phyloP scores from a whole-genome alignment of 2,797 vertebrate species.

The Remorina albescens region DNA sequence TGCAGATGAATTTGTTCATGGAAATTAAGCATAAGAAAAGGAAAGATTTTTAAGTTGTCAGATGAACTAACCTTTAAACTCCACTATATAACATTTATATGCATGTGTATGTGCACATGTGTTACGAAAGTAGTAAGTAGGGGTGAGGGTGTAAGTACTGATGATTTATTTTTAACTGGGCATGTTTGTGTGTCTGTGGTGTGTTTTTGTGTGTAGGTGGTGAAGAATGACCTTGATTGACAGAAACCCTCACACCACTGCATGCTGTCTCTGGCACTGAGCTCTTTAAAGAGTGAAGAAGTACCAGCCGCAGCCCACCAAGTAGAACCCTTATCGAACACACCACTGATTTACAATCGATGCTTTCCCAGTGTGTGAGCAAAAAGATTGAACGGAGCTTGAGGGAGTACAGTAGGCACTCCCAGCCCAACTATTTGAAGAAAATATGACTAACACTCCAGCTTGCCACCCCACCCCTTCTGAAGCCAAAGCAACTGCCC shows the following conservation, averaged over 20 bases:
- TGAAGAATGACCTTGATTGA: slow-evolving; percentile 47
- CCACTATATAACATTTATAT: too few relatives aligned
- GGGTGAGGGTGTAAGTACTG: slow-evolving; percentile 11
- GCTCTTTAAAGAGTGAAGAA: slow-evolving; percentile 70
- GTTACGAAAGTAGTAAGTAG: slow-evolving; percentile 19
- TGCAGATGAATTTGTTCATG: slow-evolving; percentile 8
- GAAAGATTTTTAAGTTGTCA: neutral
- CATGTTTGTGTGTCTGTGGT: slow-evolving; percentile 42
- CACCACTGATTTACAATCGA: slow-evolving; percentile 70
- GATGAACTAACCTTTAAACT: neutral
- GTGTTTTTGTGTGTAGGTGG: slow-evolving; percentile 38
- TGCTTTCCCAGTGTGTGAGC: slow-evolving; percentile 17
- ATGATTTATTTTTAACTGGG: slow-evolving; percentile 10
- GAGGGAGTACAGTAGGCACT: slow-evolving; percentile 28
- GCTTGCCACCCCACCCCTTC: too few relatives aligned
- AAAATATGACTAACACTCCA: slow-evolving; percentile 60
- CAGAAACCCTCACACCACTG: neutral
- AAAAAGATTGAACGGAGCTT: slow-evolving; percentile 15
- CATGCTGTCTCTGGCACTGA: slow-evolving; percentile 33
- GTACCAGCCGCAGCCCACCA: slow-evolving; percentile 43
- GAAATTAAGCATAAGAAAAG: neutral
- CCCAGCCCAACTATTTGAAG: slow-evolving; percentile 56
- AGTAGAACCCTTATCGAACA: slow-evolving; percentile 65
- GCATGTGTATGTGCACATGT: neutral
- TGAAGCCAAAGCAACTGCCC: slow-evolving; percentile 66